A percentile compares a stretch with the other conserved stretches of the same genome.
Conservation (phyloP, 2,888 invertebrate species). For the Atherix ibis region DNA sequence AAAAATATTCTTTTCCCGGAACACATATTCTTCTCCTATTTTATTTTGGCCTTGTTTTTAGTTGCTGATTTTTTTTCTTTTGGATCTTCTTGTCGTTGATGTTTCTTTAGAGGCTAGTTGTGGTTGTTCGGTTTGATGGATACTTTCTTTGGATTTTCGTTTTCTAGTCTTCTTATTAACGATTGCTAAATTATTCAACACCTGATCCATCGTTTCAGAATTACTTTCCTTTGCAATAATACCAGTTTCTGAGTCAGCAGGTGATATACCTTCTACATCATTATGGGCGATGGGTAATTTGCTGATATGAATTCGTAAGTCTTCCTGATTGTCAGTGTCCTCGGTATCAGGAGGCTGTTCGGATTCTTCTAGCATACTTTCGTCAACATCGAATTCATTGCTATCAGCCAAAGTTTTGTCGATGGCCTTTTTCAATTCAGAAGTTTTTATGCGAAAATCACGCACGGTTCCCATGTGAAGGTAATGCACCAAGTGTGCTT, state of each 20-base stretch:
- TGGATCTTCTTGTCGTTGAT: too few relatives aligned
- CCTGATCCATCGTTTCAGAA: slow-evolving; percentile 15
- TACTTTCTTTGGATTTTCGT: slow-evolving; percentile 11
- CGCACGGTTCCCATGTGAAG: slow-evolving; percentile 43
- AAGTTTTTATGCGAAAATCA: slow-evolving; percentile 42
- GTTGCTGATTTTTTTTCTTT: background rate
- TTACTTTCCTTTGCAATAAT: slow-evolving; percentile 6
- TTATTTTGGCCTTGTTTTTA: background rate
- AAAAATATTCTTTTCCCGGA: too few relatives aligned
- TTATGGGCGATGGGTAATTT: too few relatives aligned
- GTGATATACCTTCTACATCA: background rate
- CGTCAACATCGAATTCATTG: slow-evolving; percentile 18
- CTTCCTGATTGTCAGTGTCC: background rate
- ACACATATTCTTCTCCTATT: too few relatives aligned
- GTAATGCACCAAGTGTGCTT: slow-evolving; percentile 35
- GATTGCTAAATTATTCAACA: slow-evolving; percentile 20
- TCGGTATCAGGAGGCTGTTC: slow-evolving; percentile 3
- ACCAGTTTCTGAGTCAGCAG: background rate
- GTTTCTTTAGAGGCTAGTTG: too few relatives aligned
- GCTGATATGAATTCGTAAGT: too few relatives aligned
- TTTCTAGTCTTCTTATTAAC: slow-evolving; percentile 19
- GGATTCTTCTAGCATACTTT: slow-evolving; percentile 1
- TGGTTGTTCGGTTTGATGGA: too few relatives aligned
- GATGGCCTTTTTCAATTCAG: slow-evolving; percentile 37
- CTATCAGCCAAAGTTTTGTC: slow-evolving; percentile 29